A percentile compares a stretch with the other conserved stretches of the same genome.
phyloP scores from a whole-genome alignment of 2,797 vertebrate species.

The Phrynocephalus vlangalii region DNA sequence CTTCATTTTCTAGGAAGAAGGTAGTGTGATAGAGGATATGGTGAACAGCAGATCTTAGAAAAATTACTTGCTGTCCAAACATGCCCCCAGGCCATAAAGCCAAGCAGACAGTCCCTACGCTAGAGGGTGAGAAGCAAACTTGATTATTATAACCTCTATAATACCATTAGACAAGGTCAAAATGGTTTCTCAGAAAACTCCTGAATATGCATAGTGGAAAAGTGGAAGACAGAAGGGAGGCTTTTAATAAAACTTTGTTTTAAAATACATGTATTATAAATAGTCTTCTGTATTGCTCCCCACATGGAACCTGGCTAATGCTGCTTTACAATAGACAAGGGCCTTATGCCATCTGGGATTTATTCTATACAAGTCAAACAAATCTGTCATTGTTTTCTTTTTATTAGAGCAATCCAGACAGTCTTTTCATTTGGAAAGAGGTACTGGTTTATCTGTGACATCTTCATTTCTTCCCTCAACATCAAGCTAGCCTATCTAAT shows the following conservation, averaged over 20 bases:
- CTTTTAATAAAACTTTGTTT: slow-evolving; percentile 62
- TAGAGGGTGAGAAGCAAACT: slow-evolving; percentile 37
- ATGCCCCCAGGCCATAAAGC: slow-evolving; percentile 52
- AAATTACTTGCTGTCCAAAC: slow-evolving; percentile 58
- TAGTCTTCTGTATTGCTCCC: slow-evolving; percentile 53
- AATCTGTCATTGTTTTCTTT: slow-evolving; percentile 79
- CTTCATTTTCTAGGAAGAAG: slow-evolving; percentile 55
- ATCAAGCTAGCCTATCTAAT: slow-evolving; percentile 83
- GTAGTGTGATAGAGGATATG: slow-evolving; percentile 45
- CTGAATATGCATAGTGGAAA: slow-evolving; percentile 63
- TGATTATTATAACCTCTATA: slow-evolving; percentile 52
- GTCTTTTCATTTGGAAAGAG: slow-evolving; percentile 74
- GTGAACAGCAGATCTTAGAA: slow-evolving; percentile 62
- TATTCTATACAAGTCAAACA: slow-evolving; percentile 74
- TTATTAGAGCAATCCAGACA: slow-evolving; percentile 78
- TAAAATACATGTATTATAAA: slow-evolving; percentile 70
- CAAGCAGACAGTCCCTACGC: slow-evolving; percentile 26
- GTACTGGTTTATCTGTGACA: slow-evolving; percentile 74
- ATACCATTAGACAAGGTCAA: slow-evolving; percentile 44
- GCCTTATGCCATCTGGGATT: slow-evolving; percentile 72
- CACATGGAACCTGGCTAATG: slow-evolving; percentile 61
- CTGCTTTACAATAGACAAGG: slow-evolving; percentile 67
- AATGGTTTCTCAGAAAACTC: slow-evolving; percentile 59
- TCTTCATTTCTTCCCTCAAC: slow-evolving; percentile 76
- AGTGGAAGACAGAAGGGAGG: slow-evolving; percentile 33